These are phyloP conservation scores for Lethenteron camtschaticum DNA, from an alignment of 2,113 vertebrate species.

Conservation along the genomic window DNA sequence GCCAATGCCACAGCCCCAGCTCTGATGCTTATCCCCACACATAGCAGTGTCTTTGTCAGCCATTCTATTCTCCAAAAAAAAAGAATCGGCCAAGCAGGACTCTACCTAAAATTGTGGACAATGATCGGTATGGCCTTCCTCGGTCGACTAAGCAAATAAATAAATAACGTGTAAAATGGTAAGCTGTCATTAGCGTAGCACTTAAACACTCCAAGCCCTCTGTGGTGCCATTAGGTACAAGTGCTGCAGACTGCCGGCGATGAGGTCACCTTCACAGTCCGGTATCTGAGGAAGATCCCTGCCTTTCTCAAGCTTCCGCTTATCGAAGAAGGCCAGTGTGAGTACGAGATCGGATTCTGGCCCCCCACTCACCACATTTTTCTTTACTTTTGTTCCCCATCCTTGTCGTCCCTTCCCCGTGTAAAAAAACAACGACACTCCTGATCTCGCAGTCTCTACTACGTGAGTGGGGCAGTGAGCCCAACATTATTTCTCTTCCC, in stretches of 20 bases:
- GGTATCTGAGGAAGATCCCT: slow-evolving; percentile 71
- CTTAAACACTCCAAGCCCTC: slow-evolving; percentile 11
- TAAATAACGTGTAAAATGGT: not conserved
- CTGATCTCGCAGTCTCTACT: too few species aligned
- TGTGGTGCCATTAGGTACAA: slow-evolving; percentile 42
- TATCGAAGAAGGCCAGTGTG: not conserved
- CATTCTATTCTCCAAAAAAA: not conserved
- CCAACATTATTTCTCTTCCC: too few species aligned
- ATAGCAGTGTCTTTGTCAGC: too few species aligned
- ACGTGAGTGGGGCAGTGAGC: too few species aligned
- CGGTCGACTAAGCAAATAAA: not conserved
- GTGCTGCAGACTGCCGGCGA: slow-evolving; percentile 68
- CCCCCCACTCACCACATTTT: too few species aligned
- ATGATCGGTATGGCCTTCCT: not conserved
- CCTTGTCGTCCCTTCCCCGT: too few species aligned
- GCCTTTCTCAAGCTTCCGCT: slow-evolving; percentile 78
- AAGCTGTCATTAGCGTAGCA: not conserved
- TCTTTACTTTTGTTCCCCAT: too few species aligned
- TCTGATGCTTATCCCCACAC: too few species aligned
- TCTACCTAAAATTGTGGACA: not conserved
- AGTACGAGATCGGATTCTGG: not conserved
- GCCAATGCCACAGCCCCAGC: too few species aligned
- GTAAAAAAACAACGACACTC: too few species aligned
- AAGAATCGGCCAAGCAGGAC: not conserved
- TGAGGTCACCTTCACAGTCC: slow-evolving; percentile 70